Base-by-base conservation (phyloP, 2,888 invertebrate genomes). In the Ormyrus labotus region DNA sequence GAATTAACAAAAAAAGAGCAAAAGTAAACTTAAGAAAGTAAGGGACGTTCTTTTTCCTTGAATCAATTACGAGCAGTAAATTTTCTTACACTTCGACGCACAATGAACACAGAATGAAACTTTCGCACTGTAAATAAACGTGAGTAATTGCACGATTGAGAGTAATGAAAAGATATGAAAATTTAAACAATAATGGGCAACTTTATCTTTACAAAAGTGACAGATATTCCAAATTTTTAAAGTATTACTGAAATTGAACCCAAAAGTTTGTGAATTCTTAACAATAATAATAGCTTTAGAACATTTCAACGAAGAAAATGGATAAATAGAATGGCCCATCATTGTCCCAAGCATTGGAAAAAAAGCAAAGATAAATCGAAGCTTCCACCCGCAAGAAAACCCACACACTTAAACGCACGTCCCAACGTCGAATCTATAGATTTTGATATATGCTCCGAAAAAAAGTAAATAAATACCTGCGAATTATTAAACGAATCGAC, bases 391-490 rank as follows among this genome's bases (percentile, higher is more conserved):
- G 10, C 10, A 47, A 51, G 47, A 19, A 57, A n/a, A 57, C 64
- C 51, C 60, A 58, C 69, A 34, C 13, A 50, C 6, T 10, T 51
- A 70, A 19, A 2, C 11, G 51, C 64, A 71, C 48, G 61, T 65
- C 63, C 57, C 63, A 10, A 61, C 84, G 83, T 85, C 84, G 85
- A 84, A 86, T 87, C 88, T 87, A 85, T 89, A 90, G 89, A 89
- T 90, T 89, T 90, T 90, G 86, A 89, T 89, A 89, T 68, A 78
- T 84, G 87, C 86, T 86, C 84, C 79, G 82, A 84, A 83, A 60
- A 60, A 71, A 64, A 74, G 34, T 34, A 82, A 77, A 82, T 74
- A 80, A 80, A 81, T 74, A 86, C 80, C 34, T 84, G 85, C 84
- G 84, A 87, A 87, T 86, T 86, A 79, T 76, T 34, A 34, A 80